Base-by-base conservation (phyloP, 2,888 invertebrate genomes). In the Tanytarsus gracilentus region DNA sequence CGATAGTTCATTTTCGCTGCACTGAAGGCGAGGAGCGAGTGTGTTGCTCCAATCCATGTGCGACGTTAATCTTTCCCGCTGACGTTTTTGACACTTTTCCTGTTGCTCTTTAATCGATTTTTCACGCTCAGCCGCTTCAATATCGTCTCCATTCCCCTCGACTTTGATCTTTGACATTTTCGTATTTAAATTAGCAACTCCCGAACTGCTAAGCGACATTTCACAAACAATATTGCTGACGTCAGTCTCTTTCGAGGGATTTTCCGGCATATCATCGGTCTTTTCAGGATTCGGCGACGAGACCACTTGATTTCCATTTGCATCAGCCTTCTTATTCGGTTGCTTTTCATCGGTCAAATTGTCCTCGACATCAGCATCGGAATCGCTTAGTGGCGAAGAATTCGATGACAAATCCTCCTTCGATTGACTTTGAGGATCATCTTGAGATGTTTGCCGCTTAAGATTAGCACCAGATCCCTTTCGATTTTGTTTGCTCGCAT, bases 331-430 rank as follows among this genome's bases (percentile, higher is more conserved):
- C 62, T 44, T 64, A 29, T 27, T 62, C 33, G 56, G 23, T 59
- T 44, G 69, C 3, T 76, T 72, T 30, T 75, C 74, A 61, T 80
- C 83, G 64, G 85, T 82, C 1, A 83, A 72, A 68, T 88, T 88
- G 67, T 88, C 88, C 71, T 89, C 89, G 0, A 88, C 79, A 68
- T 89, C 89, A 0, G 88, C 88, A 68, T 88, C 88, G 1, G 86
- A 87, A 67, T 85, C 83, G 64, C 81, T 83, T n/a, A 79, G 79
- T 16, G 81, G 80, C 0, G 81, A 80, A 0, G 68, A 66, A 8
- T 65, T 64, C 5, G 64, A 63, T 5, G 64, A 65, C 40, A 56
- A 55, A 36, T 48, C 61, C 11, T 23, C 21, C 8, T 44, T 50
- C 26, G 50, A n/a, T 79, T 66, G 67, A 2, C 65, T 27, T 56